Conservation (phyloP, 53 echinoderm and acorn worm genomes). For the Hippasteria phrygiana region DNA sequence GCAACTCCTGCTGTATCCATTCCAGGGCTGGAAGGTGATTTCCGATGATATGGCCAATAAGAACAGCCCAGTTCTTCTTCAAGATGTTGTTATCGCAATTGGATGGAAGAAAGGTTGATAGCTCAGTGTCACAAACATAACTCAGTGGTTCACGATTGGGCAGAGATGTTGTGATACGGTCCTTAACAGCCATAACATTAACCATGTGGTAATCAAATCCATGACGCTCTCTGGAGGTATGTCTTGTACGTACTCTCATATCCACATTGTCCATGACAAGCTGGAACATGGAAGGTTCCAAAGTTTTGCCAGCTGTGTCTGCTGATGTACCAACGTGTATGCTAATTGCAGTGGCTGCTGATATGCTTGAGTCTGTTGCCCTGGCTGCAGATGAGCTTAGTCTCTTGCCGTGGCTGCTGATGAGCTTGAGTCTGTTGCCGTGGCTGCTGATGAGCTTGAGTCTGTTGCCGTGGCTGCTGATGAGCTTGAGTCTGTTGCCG, state of each 20-base stretch:
- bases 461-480: too few relatives aligned
- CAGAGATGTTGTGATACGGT: conserved; percentile 41
- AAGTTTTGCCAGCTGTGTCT: background rate
- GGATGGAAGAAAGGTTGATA: conserved; percentile 19
- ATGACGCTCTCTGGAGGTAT: conserved; percentile 45
- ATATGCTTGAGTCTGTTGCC: background rate
- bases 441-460: too few relatives aligned
- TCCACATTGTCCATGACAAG: conserved; percentile 16
- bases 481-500: too few relatives aligned
- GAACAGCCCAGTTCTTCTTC: conserved; percentile 47
- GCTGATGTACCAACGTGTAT: background rate
- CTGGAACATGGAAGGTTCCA: background rate
- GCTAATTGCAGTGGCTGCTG: background rate
- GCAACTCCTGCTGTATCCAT: conserved; percentile 32
- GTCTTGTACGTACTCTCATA: conserved; percentile 28
- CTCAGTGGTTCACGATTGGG: background rate
- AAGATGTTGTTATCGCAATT: conserved; percentile 14
- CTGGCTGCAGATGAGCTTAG: too few relatives aligned
- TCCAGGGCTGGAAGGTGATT: conserved; percentile 45
- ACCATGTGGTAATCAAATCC: conserved; percentile 52
- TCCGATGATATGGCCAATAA: conserved; percentile 64
- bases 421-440: too few relatives aligned
- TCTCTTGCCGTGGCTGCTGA: too few relatives aligned
- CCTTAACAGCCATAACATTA: conserved; percentile 33
- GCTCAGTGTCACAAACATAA: background rate